A percentile compares a stretch with the other conserved stretches of the same genome.
Evolutionary conservation across 2,797 vertebrate species (phyloP).

Genomic region (Trematomus bernacchii): DNA sequence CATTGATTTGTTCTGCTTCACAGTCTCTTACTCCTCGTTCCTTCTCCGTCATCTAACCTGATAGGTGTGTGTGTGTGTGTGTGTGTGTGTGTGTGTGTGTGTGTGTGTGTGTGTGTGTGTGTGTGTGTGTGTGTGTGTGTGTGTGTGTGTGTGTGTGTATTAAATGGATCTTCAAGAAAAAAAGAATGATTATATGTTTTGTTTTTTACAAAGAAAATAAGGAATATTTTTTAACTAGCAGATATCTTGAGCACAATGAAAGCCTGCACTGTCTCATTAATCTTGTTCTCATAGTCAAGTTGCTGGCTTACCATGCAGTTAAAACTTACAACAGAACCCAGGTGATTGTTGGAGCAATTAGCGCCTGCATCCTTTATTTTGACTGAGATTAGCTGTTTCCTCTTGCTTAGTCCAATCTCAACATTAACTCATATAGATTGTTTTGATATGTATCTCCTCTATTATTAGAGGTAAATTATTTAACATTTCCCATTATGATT

Average conservation of each 20-base stretch:
- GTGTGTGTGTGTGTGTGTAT: too few species aligned
- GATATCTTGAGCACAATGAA: not conserved
- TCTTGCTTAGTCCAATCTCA: not conserved
- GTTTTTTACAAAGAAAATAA: too few species aligned
- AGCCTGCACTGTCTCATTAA: conserved; percentile 2
- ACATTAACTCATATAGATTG: conserved; percentile 1
- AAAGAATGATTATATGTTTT: too few species aligned
- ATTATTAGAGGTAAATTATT: too few species aligned
- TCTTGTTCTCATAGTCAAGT: not conserved
- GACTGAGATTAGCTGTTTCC: not conserved
- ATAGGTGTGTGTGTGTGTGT: not conserved
- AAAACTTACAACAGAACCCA: not conserved
- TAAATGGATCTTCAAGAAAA: too few species aligned
- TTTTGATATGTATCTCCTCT: conserved; percentile 3
- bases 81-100: conserved; percentile 11
- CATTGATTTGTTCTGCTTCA: conserved; percentile 57
- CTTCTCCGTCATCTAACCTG: conserved; percentile 38
- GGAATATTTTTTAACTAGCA: not conserved
- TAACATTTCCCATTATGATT: conserved; percentile 13
- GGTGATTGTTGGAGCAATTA: not conserved
- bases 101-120: conserved; percentile 3
- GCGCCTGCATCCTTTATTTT: not conserved
- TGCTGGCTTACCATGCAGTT: not conserved
- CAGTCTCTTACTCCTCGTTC: conserved; percentile 27
- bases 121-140: not conserved